phyloP scores from a whole-genome alignment of 2,888 invertebrate species.

The Megalurothrips usitatus region DNA sequence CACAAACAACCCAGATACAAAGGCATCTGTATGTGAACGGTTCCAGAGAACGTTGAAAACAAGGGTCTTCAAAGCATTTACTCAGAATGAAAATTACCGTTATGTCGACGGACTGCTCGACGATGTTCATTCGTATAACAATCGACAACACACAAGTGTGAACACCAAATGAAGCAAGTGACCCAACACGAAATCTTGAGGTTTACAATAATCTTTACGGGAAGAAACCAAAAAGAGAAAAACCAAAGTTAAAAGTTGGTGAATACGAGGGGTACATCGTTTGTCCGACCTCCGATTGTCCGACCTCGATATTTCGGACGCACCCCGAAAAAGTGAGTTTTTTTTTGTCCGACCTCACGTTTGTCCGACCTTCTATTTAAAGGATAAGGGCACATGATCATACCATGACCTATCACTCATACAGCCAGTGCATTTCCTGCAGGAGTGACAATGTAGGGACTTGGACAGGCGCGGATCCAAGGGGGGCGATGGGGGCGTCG shows the following conservation, averaged over 20 bases:
- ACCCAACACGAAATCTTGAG: slow-evolving; percentile 29
- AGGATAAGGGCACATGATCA: too few relatives aligned
- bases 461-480: too few relatives aligned
- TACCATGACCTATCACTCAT: too few relatives aligned
- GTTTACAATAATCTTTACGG: slow-evolving; percentile 32
- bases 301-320: too few relatives aligned
- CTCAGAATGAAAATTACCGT: slow-evolving; percentile 36
- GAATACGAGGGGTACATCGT: too few relatives aligned
- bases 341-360: too few relatives aligned
- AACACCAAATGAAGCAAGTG: slow-evolving; percentile 36
- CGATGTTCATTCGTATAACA: slow-evolving; percentile 39
- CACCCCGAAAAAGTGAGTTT: too few relatives aligned
- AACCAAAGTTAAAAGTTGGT: slow-evolving; percentile 23
- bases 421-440: too few relatives aligned
- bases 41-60: slow-evolving; percentile 41
- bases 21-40: slow-evolving; percentile 42
- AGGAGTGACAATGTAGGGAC: too few relatives aligned
- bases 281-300: too few relatives aligned
- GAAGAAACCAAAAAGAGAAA: background rate
- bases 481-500: too few relatives aligned
- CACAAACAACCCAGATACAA: slow-evolving; percentile 39
- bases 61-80: slow-evolving; percentile 40
- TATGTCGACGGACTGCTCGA: slow-evolving; percentile 40
- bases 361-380: too few relatives aligned
- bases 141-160: slow-evolving; percentile 36